Evolutionary conservation across 2,113 vertebrate genomes (phyloP), one percentile per base, ranked within the genome.

Genomic region (Plecturocebus donacophilus): DNA sequence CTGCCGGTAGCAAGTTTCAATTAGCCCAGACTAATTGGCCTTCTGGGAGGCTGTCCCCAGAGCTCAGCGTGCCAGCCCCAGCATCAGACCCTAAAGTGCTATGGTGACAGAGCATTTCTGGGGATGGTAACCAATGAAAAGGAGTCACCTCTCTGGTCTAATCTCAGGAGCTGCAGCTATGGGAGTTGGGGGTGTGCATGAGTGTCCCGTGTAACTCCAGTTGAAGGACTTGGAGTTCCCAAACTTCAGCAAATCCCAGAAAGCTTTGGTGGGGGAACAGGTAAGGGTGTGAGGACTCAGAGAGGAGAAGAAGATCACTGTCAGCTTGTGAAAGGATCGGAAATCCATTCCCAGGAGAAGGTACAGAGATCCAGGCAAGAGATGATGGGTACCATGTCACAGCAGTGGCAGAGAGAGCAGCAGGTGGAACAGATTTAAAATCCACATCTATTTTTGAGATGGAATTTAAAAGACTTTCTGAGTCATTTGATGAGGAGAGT

Each of bases 11-110:
- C 79, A 86, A 20, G 14, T 6, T 94, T 96, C 87, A 95, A 90
- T 95, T 90, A 97, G 42, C 47, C 40, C 54, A 17, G 47, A 19
- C 61, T 95, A 94, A 95, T 85, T 94, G 42, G 45, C 49, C 64
- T 49, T 27, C 68, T 35, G 79, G 76, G 96, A 95, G 32, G 30
- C 76, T 79, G 42, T 87, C 70, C 79, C 88, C 45, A 85, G 87
- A 66, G 79, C 16, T 75, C 61, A 87, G n/a, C 30, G 40, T 14
- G 17, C n/a, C 92, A 90, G 20, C n/a, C 70, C 52, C 32, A 80
- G 35, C 45, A 83, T 40, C 49, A 54, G 70, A 54, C 32, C 27
- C 49, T 70, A 58, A 87, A 71, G 75, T 82, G 80, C 27, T 35
- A 91, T 38, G 52, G 71, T 35, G 17, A 73, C 38, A 73, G 49